phyloP scores from a whole-genome alignment of 2,113 vertebrate genomes.

The Leiothrix lutea region DNA sequence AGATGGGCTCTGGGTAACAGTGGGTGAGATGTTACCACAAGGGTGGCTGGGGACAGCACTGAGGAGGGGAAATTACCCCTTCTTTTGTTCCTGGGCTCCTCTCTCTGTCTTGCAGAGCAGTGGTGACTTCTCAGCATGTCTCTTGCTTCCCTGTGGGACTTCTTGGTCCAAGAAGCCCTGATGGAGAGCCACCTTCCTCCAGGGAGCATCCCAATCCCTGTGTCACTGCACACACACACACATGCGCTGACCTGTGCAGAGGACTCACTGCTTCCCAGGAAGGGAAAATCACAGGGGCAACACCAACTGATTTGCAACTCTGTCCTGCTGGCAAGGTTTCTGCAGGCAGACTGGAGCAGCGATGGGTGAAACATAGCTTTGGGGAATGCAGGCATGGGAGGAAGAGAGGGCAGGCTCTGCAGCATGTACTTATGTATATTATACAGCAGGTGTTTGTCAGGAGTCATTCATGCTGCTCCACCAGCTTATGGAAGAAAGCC shows the following conservation, averaged over 20 bases:
- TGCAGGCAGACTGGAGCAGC: neutral
- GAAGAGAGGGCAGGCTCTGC: neutral
- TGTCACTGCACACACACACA: neutral
- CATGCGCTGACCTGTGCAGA: fast-evolving
- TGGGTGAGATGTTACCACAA: neutral
- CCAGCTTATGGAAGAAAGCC: neutral
- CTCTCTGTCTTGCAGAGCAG: neutral
- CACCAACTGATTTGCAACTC: neutral
- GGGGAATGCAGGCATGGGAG: neutral
- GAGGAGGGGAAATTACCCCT: fast-evolving
- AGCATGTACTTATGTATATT: neutral
- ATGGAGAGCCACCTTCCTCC: neutral
- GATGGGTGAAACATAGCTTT: neutral
- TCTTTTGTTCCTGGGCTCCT: neutral
- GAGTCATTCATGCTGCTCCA: neutral
- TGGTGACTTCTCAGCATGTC: neutral
- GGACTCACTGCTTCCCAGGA: neutral
- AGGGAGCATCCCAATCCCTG: neutral
- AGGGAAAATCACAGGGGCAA: neutral
- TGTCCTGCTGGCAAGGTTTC: neutral
- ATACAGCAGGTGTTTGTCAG: neutral
- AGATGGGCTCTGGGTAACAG: neutral
- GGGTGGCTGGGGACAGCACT: neutral
- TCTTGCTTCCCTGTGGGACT: neutral
- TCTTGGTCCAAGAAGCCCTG: neutral